These are phyloP conservation scores for Aselliscus stoliczkanus DNA, from an alignment of 2,797 vertebrate genomes.

Conservation along the genomic window DNA sequence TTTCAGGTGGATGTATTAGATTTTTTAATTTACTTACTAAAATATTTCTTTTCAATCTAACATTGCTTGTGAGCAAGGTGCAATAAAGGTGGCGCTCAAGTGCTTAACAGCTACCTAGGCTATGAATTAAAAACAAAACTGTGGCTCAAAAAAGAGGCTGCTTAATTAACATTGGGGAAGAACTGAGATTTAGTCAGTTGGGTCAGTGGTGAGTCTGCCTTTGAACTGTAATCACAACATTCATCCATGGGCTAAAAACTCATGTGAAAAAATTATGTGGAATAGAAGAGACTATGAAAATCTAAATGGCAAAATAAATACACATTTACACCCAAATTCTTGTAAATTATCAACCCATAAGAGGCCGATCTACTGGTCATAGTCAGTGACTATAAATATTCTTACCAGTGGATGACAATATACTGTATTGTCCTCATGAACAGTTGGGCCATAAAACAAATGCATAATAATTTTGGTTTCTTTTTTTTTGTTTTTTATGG, in stretches of 20 bases:
- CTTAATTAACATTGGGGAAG: background rate
- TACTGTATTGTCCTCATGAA: background rate
- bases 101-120: background rate
- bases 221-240: background rate
- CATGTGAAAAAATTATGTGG: background rate
- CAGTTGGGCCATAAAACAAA: constrained; percentile 43
- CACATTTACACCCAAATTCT: constrained; percentile 41
- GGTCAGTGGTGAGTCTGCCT: background rate
- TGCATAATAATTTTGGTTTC: constrained; percentile 24
- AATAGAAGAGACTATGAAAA: background rate
- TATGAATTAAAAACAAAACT: background rate
- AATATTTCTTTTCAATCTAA: background rate
- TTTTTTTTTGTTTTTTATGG: constrained; percentile 28
- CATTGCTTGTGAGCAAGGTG: background rate
- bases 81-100: background rate
- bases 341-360: constrained; percentile 50
- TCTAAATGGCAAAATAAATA: constrained; percentile 48
- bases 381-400: background rate
- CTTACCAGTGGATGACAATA: background rate
- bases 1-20: background rate
- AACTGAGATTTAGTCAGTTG: background rate
- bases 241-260: background rate
- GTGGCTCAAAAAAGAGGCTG: background rate
- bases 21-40: constrained; percentile 28
- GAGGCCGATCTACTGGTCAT: background rate